Evolutionary conservation across 2,797 vertebrate species (phyloP), one percentile per base, ranked within the genome.

Genomic region (Delichon dasypus): DNA sequence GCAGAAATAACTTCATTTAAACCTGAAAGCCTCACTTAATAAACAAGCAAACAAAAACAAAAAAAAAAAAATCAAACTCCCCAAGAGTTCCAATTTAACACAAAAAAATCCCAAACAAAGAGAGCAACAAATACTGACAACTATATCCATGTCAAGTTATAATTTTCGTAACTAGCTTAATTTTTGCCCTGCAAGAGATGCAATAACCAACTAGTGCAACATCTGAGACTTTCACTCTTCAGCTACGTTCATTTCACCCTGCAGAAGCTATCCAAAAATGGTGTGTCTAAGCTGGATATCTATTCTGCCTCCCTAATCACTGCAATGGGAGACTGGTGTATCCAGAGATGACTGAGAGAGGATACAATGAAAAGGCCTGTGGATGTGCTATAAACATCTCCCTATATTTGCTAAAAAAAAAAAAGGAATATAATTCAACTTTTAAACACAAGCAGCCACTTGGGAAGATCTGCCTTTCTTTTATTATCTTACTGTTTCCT

Each of bases 261-360:
- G 13, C 13, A 14, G 18, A 30, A 58, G 20, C 40, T 21, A 11
- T 25, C 27, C 8, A n/a, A 51, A 83, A 40, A 36, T 23, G 45
- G 9, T 0, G 0, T 1, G 0, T 57, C 60, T 55, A 20, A 54
- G 32, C 36, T 80, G 40, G 30, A 18, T 77, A 34, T 19, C 40
- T 74, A 5, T 27, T 29, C 45, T 76, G 40, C 50, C 20, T 65
- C 25, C 11, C 38, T 29, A 7, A 13, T 27, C 32, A 3, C 32
- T 74, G 38, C 26, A 45, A 19, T 18, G 34, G 68, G 34, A 38
- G 23, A 36, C 11, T 2, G 11, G 29, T 22, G 9, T 6, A 29
- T 20, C 32, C 76, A 53, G 57, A 42, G 42, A 15, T 25, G 16
- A 36, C 62, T 66, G 23, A 78, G 65, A 60, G 19, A 45, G 5